Conservation (phyloP, 2,113 vertebrate genomes). For the Salvelinus sp. region DNA sequence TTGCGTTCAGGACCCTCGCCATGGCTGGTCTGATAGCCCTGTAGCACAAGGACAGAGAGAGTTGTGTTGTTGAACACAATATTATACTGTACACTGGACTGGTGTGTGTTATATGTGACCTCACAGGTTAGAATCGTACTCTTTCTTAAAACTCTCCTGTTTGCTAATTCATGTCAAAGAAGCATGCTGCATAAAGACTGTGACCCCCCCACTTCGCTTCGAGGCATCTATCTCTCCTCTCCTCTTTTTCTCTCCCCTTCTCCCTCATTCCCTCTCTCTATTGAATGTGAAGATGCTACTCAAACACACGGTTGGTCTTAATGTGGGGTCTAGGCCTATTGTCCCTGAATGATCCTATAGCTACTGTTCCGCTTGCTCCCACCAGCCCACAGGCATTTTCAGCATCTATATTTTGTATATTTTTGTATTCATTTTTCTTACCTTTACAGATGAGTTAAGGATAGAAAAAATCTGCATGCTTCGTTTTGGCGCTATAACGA, state of each 20-base stretch:
- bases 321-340: slow-evolving; percentile 6
- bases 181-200: slow-evolving; percentile 61
- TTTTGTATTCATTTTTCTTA: slow-evolving; percentile 61
- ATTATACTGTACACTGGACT: slow-evolving; percentile 59
- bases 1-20: neutral
- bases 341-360: slow-evolving; percentile 9
- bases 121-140: slow-evolving; percentile 20
- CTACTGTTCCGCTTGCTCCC: neutral
- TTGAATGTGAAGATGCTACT: slow-evolving; percentile 57
- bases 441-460: slow-evolving; percentile 36
- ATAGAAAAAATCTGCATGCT: slow-evolving; percentile 55
- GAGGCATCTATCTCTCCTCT: slow-evolving; percentile 13
- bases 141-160: slow-evolving; percentile 34
- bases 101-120: slow-evolving; percentile 30
- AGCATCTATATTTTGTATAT: slow-evolving; percentile 64
- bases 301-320: slow-evolving; percentile 43
- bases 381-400: slow-evolving; percentile 29
- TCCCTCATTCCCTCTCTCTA: neutral
- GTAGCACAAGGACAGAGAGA: slow-evolving; percentile 33
- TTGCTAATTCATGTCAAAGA: slow-evolving; percentile 48
- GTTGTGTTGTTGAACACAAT: slow-evolving; percentile 32
- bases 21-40: slow-evolving; percentile 31
- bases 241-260: neutral
- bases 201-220: slow-evolving; percentile 42
- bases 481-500: slow-evolving; percentile 50